Base-by-base conservation (phyloP, 2,113 vertebrate species). In the Chitala chitala region DNA sequence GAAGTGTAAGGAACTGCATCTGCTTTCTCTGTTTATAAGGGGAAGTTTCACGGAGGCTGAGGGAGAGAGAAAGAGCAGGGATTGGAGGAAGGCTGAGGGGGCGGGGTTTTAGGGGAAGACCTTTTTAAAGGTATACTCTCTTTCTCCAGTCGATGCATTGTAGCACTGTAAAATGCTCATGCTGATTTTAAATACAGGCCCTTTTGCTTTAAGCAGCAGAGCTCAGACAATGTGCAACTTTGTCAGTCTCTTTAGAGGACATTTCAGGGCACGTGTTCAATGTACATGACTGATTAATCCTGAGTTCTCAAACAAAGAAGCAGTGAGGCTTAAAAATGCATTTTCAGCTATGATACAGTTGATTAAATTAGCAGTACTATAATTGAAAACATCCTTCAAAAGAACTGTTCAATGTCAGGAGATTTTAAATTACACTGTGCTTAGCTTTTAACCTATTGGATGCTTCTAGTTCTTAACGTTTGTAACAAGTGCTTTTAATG, bases 81-180 rank as follows among this genome's bases (percentile, higher is more conserved):
- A 54, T 54, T 53, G 80, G 83, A 83, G 82, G 72, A 80, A 82
- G 82, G 83, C 74, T 72, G 56, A 31, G 76, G 76, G 40, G 73
- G 82, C 77, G 82, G 84, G 81, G 79, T 77, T 74, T 69, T 5
- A 24, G n/a, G 24, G 79, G 63, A 42, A 50, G 53, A 64, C 50
- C 79, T 83, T 87, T 86, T 91, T 91, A 91, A 91, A 91, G 88
- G 81, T 83, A 54, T 33, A 66, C 77, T 76, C 77, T 75, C 40
- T 44, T 36, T 70, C 56, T 50, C 74, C 82, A 77, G 76, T 77
- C 24, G 38, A 36, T 71, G 6, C 71, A 72, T 76, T 31, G 69
- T 9, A 75, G 51, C 79, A 69, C 80, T 1, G 42, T 38, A 36
- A 5, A 29, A 31, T n/a, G 59, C 17, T 36, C 59, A 75, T 24